Base-by-base conservation (phyloP, 2,888 invertebrate species). In the Prosopocoilus inquinatus region DNA sequence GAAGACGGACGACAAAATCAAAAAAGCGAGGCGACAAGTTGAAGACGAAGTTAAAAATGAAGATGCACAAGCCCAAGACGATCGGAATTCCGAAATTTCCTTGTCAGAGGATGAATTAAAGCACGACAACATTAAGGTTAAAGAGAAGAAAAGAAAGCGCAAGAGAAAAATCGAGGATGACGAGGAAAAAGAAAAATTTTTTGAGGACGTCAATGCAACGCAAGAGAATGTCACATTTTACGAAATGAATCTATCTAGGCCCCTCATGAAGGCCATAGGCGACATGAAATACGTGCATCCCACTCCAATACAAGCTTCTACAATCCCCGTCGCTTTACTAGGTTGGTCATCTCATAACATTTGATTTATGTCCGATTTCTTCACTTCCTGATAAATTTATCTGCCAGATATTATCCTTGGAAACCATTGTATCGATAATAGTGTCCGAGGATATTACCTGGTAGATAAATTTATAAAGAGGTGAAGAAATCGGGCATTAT, bases 161-260 rank as follows among this genome's bases (percentile, higher is more conserved):
- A 74, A 67, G 63, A 71, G 69, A 76, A 69, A 71, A 64, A 44
- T 36, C 28, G 44, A 55, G 13, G 62, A 80, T 75, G 80, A 81
- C 60, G 64, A 82, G 13, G 73, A 83, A 74, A 80, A 82, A 56
- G 81, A 81, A 8, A 80, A 80, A 34, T 78, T 77, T 63, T 83
- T 86, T 70, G 90, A 91, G 67, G 89, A 90, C 63, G 84, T 86
- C 9, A 84, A 87, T 2, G 1, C 80, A 80, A 81, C 81, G 28
- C 86, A 89, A 58, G 85, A 86, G 49, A 80, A 85, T 57, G 77
- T 82, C 1, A 85, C 84, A 2, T 94, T 94, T 75, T 91, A 94
- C 74, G 93, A 96, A 80, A 96, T 99, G 95, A 96, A 97, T 77
- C 80, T 98, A 16, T 97, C 97, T 0, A 81, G 97, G 56, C 97